These are phyloP conservation scores for Apostichopus parvimensis DNA, from an alignment of 35 echinoderm and acorn worm species.

Conservation along the genomic window DNA sequence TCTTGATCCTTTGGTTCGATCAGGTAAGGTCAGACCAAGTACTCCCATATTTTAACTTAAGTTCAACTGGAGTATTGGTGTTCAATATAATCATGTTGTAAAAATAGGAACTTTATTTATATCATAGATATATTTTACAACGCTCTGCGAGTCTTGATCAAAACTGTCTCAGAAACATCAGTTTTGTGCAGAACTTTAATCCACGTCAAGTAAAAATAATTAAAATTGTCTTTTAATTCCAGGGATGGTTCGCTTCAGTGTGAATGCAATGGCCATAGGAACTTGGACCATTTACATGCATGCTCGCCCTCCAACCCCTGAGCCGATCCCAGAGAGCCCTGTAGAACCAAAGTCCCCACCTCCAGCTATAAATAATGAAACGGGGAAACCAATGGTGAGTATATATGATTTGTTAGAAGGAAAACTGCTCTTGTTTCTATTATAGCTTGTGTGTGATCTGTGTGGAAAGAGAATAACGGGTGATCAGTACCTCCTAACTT, in stretches of 20 bases:
- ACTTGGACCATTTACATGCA: constrained; percentile 79
- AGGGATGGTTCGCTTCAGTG: constrained; percentile 60
- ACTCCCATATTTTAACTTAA: too few species aligned
- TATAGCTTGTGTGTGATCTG: background rate
- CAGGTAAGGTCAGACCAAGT: constrained; percentile 47
- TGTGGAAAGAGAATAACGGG: too few species aligned
- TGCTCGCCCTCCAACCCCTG: constrained; percentile 30
- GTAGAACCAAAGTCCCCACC: constrained; percentile 6
- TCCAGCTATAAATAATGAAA: background rate
- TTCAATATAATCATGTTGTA: too few species aligned
- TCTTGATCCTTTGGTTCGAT: constrained; percentile 69
- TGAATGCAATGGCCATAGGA: constrained; percentile 69
- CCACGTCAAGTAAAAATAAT: too few species aligned
- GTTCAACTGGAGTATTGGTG: too few species aligned
- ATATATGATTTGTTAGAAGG: too few species aligned
- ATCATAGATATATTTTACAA: too few species aligned
- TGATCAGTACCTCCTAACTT: too few species aligned
- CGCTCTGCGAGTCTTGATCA: too few species aligned
- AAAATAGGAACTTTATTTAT: too few species aligned
- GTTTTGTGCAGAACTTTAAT: too few species aligned
- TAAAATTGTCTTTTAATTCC: background rate
- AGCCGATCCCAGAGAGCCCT: constrained; percentile 45
- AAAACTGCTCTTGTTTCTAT: background rate
- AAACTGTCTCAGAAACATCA: too few species aligned
- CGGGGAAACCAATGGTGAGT: constrained; percentile 50